Percentiles rank a stretch among this genome's conserved stretches.
Conservation (phyloP, 2,113 vertebrate species). For the Ornithorhynchus anatinus region DNA sequence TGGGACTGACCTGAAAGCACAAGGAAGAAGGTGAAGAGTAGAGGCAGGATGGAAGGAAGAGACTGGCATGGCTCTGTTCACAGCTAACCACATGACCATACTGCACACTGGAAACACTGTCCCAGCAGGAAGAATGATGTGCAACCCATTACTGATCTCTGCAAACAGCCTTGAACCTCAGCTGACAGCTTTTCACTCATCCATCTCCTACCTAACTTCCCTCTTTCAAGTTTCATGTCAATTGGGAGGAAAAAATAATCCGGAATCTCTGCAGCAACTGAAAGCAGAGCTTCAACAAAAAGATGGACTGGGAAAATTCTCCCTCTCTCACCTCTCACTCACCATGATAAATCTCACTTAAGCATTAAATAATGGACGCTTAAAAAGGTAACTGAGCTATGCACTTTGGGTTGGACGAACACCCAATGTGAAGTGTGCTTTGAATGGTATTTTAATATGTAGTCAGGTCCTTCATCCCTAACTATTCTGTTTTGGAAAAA, state of each 20-base stretch:
- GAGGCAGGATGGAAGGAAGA: too few species aligned
- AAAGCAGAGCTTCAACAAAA: background rate
- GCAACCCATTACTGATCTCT: conserved; percentile 22
- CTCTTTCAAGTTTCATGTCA: background rate
- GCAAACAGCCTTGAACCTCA: conserved; percentile 33
- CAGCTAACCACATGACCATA: too few species aligned
- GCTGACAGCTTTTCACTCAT: conserved; percentile 1
- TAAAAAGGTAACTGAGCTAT: background rate
- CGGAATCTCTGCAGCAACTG: background rate
- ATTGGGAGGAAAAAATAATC: background rate
- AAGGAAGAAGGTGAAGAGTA: too few species aligned
- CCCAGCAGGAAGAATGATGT: conserved; percentile 15
- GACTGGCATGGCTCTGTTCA: too few species aligned
- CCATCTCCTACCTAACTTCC: background rate
- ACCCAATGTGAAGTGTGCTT: background rate
- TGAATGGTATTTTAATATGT: background rate
- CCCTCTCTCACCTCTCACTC: background rate
- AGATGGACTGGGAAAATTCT: background rate
- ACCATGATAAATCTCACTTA: background rate
- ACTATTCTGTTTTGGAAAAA: background rate
- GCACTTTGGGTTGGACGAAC: background rate
- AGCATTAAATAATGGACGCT: background rate
- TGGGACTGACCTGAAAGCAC: too few species aligned
- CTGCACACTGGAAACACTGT: conserved; percentile 50
- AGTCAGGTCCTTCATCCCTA: background rate